Evolutionary conservation across 2,113 vertebrate genomes (phyloP).

Genomic region (Indri indri): DNA sequence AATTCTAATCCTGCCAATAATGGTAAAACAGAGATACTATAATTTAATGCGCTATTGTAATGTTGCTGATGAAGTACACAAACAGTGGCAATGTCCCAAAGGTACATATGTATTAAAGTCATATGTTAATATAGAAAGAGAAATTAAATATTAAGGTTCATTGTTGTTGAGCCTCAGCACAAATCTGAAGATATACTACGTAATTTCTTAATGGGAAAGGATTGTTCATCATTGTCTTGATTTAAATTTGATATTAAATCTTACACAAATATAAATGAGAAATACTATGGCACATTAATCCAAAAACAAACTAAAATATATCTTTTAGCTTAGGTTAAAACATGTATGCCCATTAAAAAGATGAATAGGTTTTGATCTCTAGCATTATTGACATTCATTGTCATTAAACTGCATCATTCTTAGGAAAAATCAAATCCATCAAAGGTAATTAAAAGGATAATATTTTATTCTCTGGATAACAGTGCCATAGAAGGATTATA

Average conservation of each 20-base stretch:
- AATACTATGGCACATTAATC: neutral
- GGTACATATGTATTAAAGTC: accelerated
- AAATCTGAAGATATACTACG: neutral
- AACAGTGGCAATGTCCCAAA: neutral
- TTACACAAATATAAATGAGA: neutral
- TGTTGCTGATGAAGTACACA: neutral
- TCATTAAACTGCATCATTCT: neutral
- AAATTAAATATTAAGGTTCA: neutral
- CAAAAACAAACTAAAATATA: neutral
- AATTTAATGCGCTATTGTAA: neutral
- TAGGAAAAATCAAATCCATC: neutral
- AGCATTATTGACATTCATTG: neutral
- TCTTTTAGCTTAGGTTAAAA: neutral
- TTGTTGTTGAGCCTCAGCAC: neutral
- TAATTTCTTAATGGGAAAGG: neutral
- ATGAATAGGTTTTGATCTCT: neutral
- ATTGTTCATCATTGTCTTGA: neutral
- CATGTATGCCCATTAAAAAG: neutral
- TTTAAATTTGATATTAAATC: neutral
- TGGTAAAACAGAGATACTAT: conserved; percentile 19
- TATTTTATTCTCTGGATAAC: neutral
- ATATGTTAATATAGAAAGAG: neutral
- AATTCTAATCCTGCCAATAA: neutral
- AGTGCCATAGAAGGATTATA: neutral
- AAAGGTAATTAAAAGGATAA: neutral